phyloP scores from a whole-genome alignment of 2,888 invertebrate species.

The Metacarcinus magister region DNA sequence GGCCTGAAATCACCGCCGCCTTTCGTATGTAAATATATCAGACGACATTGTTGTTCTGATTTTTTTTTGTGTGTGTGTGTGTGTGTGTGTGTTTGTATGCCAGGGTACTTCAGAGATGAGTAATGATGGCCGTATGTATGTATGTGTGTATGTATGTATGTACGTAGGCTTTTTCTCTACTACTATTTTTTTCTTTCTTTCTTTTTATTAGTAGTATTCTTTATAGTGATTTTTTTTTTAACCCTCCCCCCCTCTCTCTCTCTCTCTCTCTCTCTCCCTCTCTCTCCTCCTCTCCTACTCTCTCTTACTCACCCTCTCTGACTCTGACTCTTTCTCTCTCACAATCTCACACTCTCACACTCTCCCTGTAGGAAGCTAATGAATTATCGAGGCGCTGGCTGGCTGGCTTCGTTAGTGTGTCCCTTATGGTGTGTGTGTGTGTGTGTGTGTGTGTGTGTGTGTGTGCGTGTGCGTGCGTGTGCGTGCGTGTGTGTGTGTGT shows the following conservation, averaged over 20 bases:
- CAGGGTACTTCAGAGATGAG: constrained; percentile 58
- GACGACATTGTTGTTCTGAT: not conserved
- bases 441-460: not conserved
- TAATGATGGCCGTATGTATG: not conserved
- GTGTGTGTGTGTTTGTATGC: not conserved
- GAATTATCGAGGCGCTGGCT: constrained; percentile 27
- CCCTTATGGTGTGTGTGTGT: constrained; percentile 18
- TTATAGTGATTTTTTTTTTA: not conserved
- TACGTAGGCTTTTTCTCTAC: not conserved
- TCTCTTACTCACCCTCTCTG: constrained; percentile 6
- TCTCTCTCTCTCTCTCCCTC: not conserved
- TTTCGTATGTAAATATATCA: constrained; percentile 66
- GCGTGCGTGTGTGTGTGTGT: not conserved
- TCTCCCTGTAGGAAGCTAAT: constrained; percentile 51
- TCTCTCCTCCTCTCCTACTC: not conserved
- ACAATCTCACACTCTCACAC: not conserved
- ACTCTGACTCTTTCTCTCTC: constrained; percentile 31
- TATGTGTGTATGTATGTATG: too few relatives aligned
- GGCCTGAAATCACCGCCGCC: constrained; percentile 51
- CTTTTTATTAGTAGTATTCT: too few relatives aligned
- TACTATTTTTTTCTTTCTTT: constrained; percentile 44
- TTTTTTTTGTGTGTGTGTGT: not conserved
- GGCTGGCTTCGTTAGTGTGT: constrained; percentile 48
- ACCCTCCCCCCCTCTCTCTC: not conserved
- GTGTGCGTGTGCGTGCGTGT: not conserved